Conservation (phyloP, 2,888 invertebrate genomes). For the Blastobasis adustella region DNA sequence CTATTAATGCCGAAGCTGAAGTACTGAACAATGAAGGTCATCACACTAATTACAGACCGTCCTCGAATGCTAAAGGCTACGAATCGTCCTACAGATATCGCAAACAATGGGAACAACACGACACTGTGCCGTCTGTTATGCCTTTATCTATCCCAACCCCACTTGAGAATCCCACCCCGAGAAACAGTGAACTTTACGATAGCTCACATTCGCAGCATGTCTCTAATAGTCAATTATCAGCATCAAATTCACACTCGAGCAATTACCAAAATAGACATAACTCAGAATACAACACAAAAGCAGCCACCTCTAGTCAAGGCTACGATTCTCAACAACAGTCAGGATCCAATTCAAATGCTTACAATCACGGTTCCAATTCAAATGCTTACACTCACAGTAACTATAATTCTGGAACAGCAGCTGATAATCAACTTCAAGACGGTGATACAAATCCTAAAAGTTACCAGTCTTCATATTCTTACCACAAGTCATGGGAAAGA, state of each 20-base stretch:
- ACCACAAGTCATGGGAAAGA: conserved; percentile 69
- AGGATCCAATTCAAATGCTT: conserved; percentile 11
- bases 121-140: conserved; percentile 26
- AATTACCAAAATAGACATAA: conserved; percentile 30
- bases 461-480: conserved; percentile 66
- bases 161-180: conserved; percentile 34
- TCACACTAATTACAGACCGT: conserved; percentile 24
- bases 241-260: conserved; percentile 20
- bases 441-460: conserved; percentile 48
- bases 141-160: conserved; percentile 33
- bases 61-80: conserved; percentile 39
- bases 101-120: conserved; percentile 65
- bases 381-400: conserved; percentile 22
- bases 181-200: conserved; percentile 47
- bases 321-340: conserved; percentile 27
- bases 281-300: conserved; percentile 24
- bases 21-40: conserved; percentile 25
- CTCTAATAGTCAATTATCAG: conserved; percentile 15
- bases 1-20: conserved; percentile 43
- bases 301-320: conserved; percentile 25
- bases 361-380: conserved; percentile 18
- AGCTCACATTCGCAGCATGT: conserved; percentile 28
- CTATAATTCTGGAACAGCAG: conserved; percentile 19
- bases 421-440: conserved; percentile 31
- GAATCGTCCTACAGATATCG: conserved; percentile 58